These are phyloP conservation scores for Rhagonycha fulva DNA, from an alignment of 2,888 invertebrate species.

Conservation along the genomic window DNA sequence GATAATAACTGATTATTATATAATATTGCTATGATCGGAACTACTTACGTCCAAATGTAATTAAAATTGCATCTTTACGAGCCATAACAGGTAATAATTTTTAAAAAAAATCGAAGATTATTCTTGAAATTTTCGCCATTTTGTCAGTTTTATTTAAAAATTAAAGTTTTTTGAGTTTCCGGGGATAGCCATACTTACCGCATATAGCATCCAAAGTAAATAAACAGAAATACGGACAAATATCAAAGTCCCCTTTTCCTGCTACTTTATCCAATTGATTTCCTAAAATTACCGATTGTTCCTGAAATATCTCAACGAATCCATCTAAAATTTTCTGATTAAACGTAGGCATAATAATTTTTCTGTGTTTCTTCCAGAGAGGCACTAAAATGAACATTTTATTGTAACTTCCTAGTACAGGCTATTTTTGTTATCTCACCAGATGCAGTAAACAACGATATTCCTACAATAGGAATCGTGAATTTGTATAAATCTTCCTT, in stretches of 20 bases:
- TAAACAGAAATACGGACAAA: conserved; percentile 59
- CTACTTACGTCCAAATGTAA: no score
- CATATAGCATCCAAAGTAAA: conserved; percentile 59
- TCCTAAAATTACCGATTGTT: conserved; percentile 60
- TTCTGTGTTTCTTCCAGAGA: conserved; percentile 64
- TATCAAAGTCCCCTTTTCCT: conserved; percentile 55
- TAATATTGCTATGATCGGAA: no score
- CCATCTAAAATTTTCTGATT: conserved; percentile 65
- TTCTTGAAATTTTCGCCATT: no score
- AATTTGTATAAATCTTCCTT: neutral
- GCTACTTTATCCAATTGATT: conserved; percentile 53
- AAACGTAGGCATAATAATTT: conserved; percentile 42
- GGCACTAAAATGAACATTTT: conserved; percentile 50
- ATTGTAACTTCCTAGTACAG: no score
- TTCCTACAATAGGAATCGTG: neutral
- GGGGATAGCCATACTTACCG: no score
- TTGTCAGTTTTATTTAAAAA: no score
- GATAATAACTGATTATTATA: no score
- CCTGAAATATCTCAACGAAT: conserved; percentile 64
- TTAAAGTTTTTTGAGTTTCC: no score
- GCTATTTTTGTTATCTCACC: neutral
- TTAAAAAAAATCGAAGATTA: no score
- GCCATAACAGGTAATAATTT: no score
- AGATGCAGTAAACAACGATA: neutral
- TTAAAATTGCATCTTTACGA: no score